Percentiles rank a stretch among this genome's conserved stretches.
phyloP scores from a whole-genome alignment of 2,113 vertebrate species.

The Pseudorectes ferrugineus region DNA sequence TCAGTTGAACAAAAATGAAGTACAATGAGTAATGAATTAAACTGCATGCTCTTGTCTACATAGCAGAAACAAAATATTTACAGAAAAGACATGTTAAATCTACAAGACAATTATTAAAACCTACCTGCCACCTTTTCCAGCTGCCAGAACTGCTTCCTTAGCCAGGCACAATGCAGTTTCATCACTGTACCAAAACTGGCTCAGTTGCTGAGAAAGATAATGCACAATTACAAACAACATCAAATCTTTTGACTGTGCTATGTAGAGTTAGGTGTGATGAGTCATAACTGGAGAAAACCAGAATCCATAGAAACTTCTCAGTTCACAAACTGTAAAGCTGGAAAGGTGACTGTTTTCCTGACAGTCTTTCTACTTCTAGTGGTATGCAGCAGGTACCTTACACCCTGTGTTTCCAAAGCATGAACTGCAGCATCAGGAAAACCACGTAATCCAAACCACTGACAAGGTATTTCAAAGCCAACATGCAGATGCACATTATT shows the following conservation, averaged over 20 bases:
- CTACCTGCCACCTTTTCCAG: conserved; percentile 86
- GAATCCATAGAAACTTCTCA: neutral
- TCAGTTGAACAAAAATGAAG: neutral
- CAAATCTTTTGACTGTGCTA: neutral
- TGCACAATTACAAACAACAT: neutral
- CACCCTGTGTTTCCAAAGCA: neutral
- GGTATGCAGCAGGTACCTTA: neutral
- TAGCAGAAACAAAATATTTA: neutral
- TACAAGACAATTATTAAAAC: neutral
- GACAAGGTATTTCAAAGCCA: neutral
- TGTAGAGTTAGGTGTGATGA: neutral
- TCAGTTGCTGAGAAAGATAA: conserved; percentile 79
- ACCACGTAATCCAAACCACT: neutral
- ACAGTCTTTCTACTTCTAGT: neutral
- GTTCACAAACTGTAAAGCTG: neutral
- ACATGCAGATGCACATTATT: neutral
- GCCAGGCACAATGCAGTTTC: conserved; percentile 84
- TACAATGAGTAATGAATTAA: neutral
- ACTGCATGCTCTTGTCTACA: neutral
- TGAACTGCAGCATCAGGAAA: neutral
- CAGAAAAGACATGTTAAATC: neutral
- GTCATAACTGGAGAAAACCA: neutral
- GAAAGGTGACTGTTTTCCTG: neutral
- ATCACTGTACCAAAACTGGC: conserved; percentile 95
- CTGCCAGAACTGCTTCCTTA: conserved; percentile 78